Conservation (phyloP, 2,113 vertebrate species). For the Hemichromis elongatus region DNA sequence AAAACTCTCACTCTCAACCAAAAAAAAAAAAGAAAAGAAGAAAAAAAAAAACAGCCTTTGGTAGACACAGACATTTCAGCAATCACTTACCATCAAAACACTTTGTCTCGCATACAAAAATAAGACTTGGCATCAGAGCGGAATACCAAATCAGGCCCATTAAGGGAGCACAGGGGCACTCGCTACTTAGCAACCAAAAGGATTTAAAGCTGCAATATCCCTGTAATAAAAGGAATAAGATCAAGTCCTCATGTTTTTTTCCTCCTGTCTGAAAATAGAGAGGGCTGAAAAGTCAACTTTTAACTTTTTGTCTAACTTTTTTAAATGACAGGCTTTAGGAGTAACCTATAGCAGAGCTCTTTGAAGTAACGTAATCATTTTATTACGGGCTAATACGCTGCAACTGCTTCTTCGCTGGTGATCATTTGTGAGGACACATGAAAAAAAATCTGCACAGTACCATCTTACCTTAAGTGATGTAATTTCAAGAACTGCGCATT, state of each 20-base stretch:
- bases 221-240: constrained; percentile 80
- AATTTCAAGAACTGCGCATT: not conserved
- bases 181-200: constrained; percentile 96
- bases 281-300: constrained; percentile 39
- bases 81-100: constrained; percentile 99
- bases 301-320: constrained; percentile 21
- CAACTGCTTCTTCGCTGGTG: not conserved
- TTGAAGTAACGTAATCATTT: not conserved
- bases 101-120: constrained; percentile 99
- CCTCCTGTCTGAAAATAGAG: constrained; percentile 45
- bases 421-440: not conserved
- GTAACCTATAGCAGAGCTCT: not conserved
- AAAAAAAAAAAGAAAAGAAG: not conserved
- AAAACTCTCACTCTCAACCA: constrained; percentile 80
- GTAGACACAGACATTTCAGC: constrained; percentile 86
- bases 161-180: constrained; percentile 87
- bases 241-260: constrained; percentile 47
- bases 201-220: constrained; percentile 84
- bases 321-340: constrained; percentile 17
- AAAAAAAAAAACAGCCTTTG: constrained; percentile 78
- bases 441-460: not conserved
- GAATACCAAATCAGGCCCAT: constrained; percentile 99
- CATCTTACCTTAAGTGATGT: not conserved
- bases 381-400: constrained; percentile 4
- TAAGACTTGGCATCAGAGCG: constrained; percentile 86